Evolutionary conservation across 1,140 invertebrate species (phyloP), one percentile per base, ranked within the genome.

Genomic region (Olivierus martensii): DNA sequence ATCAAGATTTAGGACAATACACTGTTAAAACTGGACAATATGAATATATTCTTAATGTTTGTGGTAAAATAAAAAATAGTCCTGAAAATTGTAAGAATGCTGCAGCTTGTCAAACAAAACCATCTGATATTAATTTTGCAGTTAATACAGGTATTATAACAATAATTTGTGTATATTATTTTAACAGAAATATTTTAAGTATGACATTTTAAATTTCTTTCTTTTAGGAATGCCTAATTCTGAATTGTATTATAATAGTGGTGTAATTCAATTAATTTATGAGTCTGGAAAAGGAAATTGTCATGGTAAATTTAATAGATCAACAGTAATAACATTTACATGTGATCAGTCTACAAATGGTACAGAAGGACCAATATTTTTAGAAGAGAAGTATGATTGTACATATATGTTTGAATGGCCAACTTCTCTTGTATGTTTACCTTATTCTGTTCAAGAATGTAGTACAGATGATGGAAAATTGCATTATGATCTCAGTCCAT

Each of bases 41-140:
- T 55, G 60, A 62, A 18, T 71, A 68, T 51, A 59, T 57, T 14
- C 49, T 71, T n/a, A 70, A 69, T 61, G 65, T 71, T 22, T 71
- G 69, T 61, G 63, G 53, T 21, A 53, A 58, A 12, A 53, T 70
- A 6, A 59, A 55, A n/a, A 54, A 47, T 34, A 56, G 52, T 14
- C 36, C 51, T 18, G 64, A 63, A 57, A 47, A 53, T 15, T 38
- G 48, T 34, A 28, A 42, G 12, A 60, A 65, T 43, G 59, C 63
- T 17, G 65, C 65, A 18, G 59, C 64, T 1, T 70, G 68, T 56
- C 68, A 69, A 38, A 47, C 38, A 18, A 57, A 57, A 47, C 45
- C 45, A 12, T 22, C 6, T 14, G 46, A 53, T 46, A 5, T 15
- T 15, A 19, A 44, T 18, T 57, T 56, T 36, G 34, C 51, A 0